Evolutionary conservation across 30 jellyfish, hydroid and myxozoan genomes (phyloP).

Genomic region (Aurelia sp.): DNA sequence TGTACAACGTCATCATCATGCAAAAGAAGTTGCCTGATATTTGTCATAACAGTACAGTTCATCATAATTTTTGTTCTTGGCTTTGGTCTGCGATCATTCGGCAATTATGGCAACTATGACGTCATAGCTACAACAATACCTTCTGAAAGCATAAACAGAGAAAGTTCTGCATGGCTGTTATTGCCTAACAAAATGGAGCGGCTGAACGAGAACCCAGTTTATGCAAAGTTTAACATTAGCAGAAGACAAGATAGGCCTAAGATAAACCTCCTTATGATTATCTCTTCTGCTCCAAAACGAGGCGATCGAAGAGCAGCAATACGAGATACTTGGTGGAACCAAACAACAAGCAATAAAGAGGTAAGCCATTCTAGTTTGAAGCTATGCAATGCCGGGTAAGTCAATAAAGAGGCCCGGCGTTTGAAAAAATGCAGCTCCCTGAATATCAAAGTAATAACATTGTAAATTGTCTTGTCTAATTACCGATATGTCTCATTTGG

Average conservation of each 20-base stretch:
- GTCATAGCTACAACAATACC: too few relatives aligned
- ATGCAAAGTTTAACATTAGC: conserved; percentile 49
- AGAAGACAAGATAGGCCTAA: conserved; percentile 17
- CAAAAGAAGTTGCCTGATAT: conserved; percentile 40
- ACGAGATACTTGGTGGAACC: conserved; percentile 81
- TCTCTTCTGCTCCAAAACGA: conserved; percentile 80
- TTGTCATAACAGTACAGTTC: conserved; percentile 47
- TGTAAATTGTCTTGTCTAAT: too few relatives aligned
- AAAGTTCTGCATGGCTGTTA: conserved; percentile 10
- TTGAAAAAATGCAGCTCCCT: too few relatives aligned
- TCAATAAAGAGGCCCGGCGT: too few relatives aligned
- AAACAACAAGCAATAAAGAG: conserved; percentile 25
- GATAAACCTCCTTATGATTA: conserved; percentile 47
- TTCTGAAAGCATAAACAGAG: too few relatives aligned
- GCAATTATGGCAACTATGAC: too few relatives aligned
- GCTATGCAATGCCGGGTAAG: not conserved
- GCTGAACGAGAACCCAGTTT: conserved; percentile 58
- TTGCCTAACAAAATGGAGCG: conserved; percentile 39
- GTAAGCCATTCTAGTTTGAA: not conserved
- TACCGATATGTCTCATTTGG: too few relatives aligned
- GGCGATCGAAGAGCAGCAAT: conserved; percentile 69
- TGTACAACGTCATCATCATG: conserved; percentile 72
- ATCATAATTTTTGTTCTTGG: conserved; percentile 30
- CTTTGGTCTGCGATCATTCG: conserved; percentile 4
- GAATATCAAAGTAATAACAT: too few relatives aligned